Evolutionary conservation across 2,113 vertebrate genomes (phyloP), one percentile per base, ranked within the genome.

Genomic region (Menura novaehollandiae): DNA sequence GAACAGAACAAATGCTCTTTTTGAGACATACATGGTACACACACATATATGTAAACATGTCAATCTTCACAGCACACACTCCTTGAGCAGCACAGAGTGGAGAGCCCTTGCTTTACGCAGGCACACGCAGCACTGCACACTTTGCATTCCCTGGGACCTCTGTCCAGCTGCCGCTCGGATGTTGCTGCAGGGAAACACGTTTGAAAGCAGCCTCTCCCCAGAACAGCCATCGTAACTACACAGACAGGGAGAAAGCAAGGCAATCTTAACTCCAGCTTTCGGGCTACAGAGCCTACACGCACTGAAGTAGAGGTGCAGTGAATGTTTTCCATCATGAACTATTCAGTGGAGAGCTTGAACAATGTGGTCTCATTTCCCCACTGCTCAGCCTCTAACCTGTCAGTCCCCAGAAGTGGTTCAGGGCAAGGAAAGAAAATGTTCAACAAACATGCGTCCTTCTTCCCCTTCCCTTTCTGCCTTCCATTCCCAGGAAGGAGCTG

Each of bases 181-280:
- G 22, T 8, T 21, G 4, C 39, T 62, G 81, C 49, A 14, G 51
- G n/a, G 2, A 1, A 62, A 21, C 1, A 16, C 0, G 0, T 27
- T 51, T 24, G 30, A 18, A 58, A 56, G 39, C 1, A 59, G 32
- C 44, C 11, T 62, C 60, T 55, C 39, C n/a, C 27, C 76, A 68
- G 3, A 91, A 5, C 43, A 81, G 83, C 28, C 46, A 12, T 8
- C 0, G 1, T 1, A 51, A 37, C 55, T 27, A 12, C 4, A 33
- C 22, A 39, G 51, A 35, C 37, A 14, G 1, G 14, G 37, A 46
- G 71, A 53, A 39, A 43, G 52, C 46, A 84, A 83, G 72, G 49
- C 37, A 32, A 44, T 3, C 24, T 0, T 26, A 52, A 30, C 51
- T 67, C 66, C 23, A 49, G 49, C 23, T 30, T 46, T 17, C 28